Evolutionary conservation across 2,888 invertebrate species (phyloP), one percentile per base, ranked within the genome.

Genomic region (Exephanes ischioxanthus): DNA sequence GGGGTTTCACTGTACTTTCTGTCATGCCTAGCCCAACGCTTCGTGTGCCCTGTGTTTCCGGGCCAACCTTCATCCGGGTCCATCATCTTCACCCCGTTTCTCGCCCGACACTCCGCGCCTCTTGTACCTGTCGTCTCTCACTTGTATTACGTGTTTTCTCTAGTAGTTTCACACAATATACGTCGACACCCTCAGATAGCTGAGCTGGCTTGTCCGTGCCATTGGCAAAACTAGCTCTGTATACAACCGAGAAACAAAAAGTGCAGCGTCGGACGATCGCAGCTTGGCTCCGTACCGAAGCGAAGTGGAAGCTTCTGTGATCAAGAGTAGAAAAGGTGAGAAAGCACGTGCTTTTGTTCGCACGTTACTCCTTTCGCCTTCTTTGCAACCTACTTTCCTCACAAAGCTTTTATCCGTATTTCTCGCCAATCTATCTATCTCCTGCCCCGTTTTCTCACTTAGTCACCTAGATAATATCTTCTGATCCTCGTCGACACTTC

Each of bases 311-410:
- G 61, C 26, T 48, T 19, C 66, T 41, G 41, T 30, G 37, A 67
- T 67, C 33, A 68, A 75, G 33, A 37, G 19, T 37, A 14, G 26
- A 61, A 67, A 76, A 53, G 67, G 70, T 76, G 76, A 61, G 51
- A 76, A 82, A 71, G 70, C 53, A 71, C 66, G 53, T 73, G 70
- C 63, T 81, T 45, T 70, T 61, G 70, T 70, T 61, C 75, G 53
- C 76, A 70, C 76, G 76, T 76, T 51, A 70, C 67, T 61, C 51
- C 19, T 66, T 63, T 79, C 70, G 48, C 30, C 61, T 58, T 71
- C 37, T 30, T 33, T 7, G 16, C 33, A 16, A 63, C 30, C 61
- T 30, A 63, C 58, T 22, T 58, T 19, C 19, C 22, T 30, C 48
- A 22, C 45, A 30, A 30, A 6, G 16, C 63, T 61, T 75, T 66